A percentile compares a stretch with the other conserved stretches of the same genome.
phyloP scores from a whole-genome alignment of 2,113 vertebrate genomes.

The Syngnathus floridae region DNA sequence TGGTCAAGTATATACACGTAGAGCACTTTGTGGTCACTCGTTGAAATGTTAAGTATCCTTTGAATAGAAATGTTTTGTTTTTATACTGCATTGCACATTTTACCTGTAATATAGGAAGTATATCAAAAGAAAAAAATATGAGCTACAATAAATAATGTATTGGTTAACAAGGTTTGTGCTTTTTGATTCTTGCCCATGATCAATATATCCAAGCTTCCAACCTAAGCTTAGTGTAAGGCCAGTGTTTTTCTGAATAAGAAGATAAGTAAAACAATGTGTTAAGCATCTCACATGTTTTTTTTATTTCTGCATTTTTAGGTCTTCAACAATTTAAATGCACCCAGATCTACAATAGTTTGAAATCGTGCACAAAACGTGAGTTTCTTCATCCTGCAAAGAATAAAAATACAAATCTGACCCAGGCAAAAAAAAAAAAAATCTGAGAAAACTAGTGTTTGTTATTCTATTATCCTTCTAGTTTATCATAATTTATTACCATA shows the following conservation, averaged over 20 bases:
- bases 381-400: slow-evolving; percentile 77
- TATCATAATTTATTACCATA: slow-evolving; percentile 68
- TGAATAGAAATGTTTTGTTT: slow-evolving; percentile 66
- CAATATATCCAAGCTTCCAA: neutral
- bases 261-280: slow-evolving; percentile 17
- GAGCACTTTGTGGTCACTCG: slow-evolving; percentile 61
- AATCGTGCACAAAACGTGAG: slow-evolving; percentile 78
- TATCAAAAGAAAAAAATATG: slow-evolving; percentile 61
- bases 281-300: slow-evolving; percentile 76
- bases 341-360: slow-evolving; percentile 78
- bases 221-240: neutral
- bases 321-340: slow-evolving; percentile 75
- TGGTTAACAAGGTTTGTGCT: slow-evolving; percentile 49
- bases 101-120: slow-evolving; percentile 70
- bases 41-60: slow-evolving; percentile 58
- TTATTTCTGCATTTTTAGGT: slow-evolving; percentile 75
- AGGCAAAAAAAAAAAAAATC: slow-evolving; percentile 63
- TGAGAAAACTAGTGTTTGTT: slow-evolving; percentile 77
- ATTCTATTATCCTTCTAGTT: slow-evolving; percentile 69
- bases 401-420: slow-evolving; percentile 76
- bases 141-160: slow-evolving; percentile 70
- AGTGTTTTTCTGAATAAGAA: neutral
- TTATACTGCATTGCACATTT: slow-evolving; percentile 73
- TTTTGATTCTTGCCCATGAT: neutral
- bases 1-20: slow-evolving; percentile 39